Conservation (phyloP, 2,113 vertebrate species). For the Ammodytes dubius region DNA sequence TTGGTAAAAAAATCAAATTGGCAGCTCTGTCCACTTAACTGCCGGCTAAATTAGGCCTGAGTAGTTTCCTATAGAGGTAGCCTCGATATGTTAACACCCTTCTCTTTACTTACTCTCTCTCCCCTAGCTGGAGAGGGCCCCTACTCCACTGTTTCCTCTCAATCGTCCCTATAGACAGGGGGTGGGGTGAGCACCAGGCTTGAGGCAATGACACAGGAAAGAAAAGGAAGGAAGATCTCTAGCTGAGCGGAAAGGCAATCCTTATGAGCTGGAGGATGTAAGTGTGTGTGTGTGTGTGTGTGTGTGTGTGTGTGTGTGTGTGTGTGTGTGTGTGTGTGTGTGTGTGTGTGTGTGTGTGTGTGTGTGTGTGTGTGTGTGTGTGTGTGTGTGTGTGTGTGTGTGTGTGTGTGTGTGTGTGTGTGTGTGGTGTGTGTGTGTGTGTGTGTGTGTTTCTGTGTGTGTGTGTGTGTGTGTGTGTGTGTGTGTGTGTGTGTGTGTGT, state of each 20-base stretch:
- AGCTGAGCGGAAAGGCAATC: slow-evolving; percentile 51
- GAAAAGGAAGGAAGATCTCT: slow-evolving; percentile 52
- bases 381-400: too few relatives aligned
- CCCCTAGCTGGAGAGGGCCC: slow-evolving; percentile 33
- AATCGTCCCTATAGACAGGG: slow-evolving; percentile 33
- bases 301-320: too few relatives aligned
- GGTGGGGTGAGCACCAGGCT: slow-evolving; percentile 25
- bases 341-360: too few relatives aligned
- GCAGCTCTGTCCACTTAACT: slow-evolving; percentile 54
- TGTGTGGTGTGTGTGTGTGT: too few relatives aligned
- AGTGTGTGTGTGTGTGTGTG: too few relatives aligned
- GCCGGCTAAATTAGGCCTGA: slow-evolving; percentile 52
- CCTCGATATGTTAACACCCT: slow-evolving; percentile 54
- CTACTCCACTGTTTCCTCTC: slow-evolving; percentile 44
- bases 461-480: too few relatives aligned
- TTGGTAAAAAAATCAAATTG: slow-evolving; percentile 44
- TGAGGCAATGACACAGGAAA: slow-evolving; percentile 45
- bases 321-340: too few relatives aligned
- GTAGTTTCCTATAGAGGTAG: slow-evolving; percentile 38
- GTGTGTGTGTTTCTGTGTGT: too few relatives aligned
- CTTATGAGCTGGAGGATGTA: slow-evolving; percentile 13
- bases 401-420: too few relatives aligned
- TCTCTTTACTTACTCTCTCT: slow-evolving; percentile 41
- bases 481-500: too few relatives aligned
- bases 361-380: too few relatives aligned